phyloP scores from a whole-genome alignment of 1,140 invertebrate genomes.

The Diachasma alloeum region DNA sequence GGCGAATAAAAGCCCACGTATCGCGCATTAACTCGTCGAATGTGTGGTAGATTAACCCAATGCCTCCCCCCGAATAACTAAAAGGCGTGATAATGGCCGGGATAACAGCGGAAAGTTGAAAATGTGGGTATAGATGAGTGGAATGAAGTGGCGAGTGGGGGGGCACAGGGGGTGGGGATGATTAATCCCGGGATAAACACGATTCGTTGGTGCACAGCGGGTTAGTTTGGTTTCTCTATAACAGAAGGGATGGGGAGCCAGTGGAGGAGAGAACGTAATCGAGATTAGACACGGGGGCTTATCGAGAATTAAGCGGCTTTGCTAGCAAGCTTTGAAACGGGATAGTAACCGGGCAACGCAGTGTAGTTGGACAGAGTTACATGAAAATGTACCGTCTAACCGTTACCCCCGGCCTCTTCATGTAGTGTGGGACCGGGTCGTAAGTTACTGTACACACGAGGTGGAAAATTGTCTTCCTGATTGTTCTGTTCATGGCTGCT shows the following conservation, averaged over 20 bases:
- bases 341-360: conserved; percentile 5
- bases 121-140: background rate
- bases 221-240: conserved; percentile 12
- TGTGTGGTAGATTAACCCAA: background rate
- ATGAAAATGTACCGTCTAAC: conserved; percentile 1
- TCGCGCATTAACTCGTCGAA: background rate
- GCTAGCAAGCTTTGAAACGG: conserved; percentile 24
- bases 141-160: background rate
- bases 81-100: background rate
- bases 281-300: conserved; percentile 33
- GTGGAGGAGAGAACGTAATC: conserved; percentile 30
- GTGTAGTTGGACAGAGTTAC: conserved; percentile 8
- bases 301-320: conserved; percentile 36
- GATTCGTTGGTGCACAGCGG: conserved; percentile 12
- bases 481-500: background rate
- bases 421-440: background rate
- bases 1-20: background rate
- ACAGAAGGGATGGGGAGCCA: conserved; percentile 15
- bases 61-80: background rate
- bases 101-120: background rate
- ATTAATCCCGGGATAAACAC: conserved; percentile 26
- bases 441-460: conserved; percentile 2
- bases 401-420: background rate
- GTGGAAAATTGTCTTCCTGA: conserved; percentile 7
- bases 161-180: background rate